Conservation (phyloP, 1,140 invertebrate species). For the Pomacea maculata region DNA sequence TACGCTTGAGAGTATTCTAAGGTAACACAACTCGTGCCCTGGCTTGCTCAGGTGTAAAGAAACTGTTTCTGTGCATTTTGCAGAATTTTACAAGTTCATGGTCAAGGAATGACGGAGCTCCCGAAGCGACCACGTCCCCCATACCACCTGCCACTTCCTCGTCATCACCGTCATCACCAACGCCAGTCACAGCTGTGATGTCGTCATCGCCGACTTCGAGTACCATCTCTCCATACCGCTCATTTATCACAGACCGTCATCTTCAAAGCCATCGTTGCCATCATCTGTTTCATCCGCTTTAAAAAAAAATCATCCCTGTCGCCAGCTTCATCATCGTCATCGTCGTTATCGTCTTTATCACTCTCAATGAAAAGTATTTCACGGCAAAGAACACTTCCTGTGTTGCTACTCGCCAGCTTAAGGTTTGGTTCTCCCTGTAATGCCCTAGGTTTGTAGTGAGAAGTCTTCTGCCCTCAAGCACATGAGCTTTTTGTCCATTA, state of each 20-base stretch:
- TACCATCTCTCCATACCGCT: too few relatives aligned
- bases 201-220: constrained; percentile 2
- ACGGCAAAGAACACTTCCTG: too few relatives aligned
- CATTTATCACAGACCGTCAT: too few relatives aligned
- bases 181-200: neutral
- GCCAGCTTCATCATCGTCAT: constrained; percentile 2
- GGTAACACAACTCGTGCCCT: too few relatives aligned
- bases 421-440: constrained; percentile 8
- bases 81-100: constrained; percentile 23
- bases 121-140: neutral
- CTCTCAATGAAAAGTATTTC: neutral
- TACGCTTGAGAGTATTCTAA: too few relatives aligned
- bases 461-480: too few relatives aligned
- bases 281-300: too few relatives aligned
- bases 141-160: constrained; percentile 1
- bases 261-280: too few relatives aligned
- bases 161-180: neutral
- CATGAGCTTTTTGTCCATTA: too few relatives aligned
- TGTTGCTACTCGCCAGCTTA: neutral
- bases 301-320: too few relatives aligned
- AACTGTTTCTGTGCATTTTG: constrained; percentile 2
- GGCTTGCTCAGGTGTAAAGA: neutral
- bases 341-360: constrained; percentile 1
- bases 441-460: neutral
- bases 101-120: constrained; percentile 16